phyloP scores from a whole-genome alignment of 2,888 invertebrate genomes.

The Clitarchus hookeri region DNA sequence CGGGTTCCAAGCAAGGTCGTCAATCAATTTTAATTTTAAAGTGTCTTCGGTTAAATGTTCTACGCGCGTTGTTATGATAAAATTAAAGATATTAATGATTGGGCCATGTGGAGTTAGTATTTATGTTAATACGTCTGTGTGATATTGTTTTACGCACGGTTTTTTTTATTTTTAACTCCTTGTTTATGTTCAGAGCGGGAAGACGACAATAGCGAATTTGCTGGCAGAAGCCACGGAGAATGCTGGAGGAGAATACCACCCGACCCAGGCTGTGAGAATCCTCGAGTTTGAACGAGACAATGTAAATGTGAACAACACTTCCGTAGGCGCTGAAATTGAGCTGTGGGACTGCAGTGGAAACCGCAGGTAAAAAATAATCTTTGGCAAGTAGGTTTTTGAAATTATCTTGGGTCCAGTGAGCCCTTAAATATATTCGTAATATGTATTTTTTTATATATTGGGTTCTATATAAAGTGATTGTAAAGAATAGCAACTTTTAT shows the following conservation, averaged over 20 bases:
- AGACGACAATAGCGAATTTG: constrained; percentile 71
- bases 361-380: constrained; percentile 60
- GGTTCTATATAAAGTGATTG: too few relatives aligned
- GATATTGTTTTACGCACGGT: background rate
- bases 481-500: too few relatives aligned
- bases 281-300: constrained; percentile 74
- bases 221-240: constrained; percentile 71
- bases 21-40: too few relatives aligned
- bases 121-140: background rate
- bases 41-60: too few relatives aligned
- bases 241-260: constrained; percentile 63
- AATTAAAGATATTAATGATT: constrained; percentile 35
- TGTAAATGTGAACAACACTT: constrained; percentile 62
- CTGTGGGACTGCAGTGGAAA: constrained; percentile 83
- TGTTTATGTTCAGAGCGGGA: constrained; percentile 65
- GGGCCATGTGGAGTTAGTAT: constrained; percentile 37
- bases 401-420: too few relatives aligned
- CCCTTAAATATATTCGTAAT: too few relatives aligned
- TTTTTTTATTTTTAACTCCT: background rate
- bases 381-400: too few relatives aligned
- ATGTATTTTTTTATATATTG: too few relatives aligned
- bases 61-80: constrained; percentile 22
- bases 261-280: constrained; percentile 75
- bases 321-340: constrained; percentile 69
- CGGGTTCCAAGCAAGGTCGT: too few relatives aligned